phyloP scores from a whole-genome alignment of 1,140 invertebrate genomes.

The Augochlora pura region DNA sequence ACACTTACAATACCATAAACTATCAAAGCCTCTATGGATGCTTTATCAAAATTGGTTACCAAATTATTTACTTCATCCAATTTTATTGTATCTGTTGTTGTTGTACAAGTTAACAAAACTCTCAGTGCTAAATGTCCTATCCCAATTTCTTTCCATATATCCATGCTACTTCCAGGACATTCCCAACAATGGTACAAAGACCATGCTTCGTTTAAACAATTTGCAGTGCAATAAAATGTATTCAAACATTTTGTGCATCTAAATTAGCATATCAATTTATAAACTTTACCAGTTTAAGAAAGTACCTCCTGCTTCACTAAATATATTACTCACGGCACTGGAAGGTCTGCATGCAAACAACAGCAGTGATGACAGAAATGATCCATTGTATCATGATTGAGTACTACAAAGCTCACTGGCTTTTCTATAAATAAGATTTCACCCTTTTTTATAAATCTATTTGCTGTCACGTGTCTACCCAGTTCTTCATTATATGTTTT shows the following conservation, averaged over 20 bases:
- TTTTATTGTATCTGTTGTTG: conserved; percentile 68
- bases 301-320: neutral
- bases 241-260: conserved; percentile 85
- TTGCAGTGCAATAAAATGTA: conserved; percentile 84
- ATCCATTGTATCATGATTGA: conserved; percentile 76
- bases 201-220: conserved; percentile 84
- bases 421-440: conserved; percentile 86
- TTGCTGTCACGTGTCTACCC: conserved; percentile 81
- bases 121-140: conserved; percentile 88
- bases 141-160: conserved; percentile 85
- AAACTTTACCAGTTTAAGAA: neutral
- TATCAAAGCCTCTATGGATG: conserved; percentile 73
- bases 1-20: conserved; percentile 77
- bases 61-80: conserved; percentile 76
- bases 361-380: conserved; percentile 82
- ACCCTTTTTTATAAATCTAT: conserved; percentile 81
- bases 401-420: conserved; percentile 85
- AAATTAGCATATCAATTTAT: conserved; percentile 48
- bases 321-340: conserved; percentile 78
- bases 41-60: conserved; percentile 77
- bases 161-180: conserved; percentile 84
- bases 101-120: conserved; percentile 80
- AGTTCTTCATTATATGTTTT: conserved; percentile 71
- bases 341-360: conserved; percentile 70
- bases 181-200: conserved; percentile 87